phyloP scores from a whole-genome alignment of 2,797 vertebrate species.

The Pipistrellus kuhlii region DNA sequence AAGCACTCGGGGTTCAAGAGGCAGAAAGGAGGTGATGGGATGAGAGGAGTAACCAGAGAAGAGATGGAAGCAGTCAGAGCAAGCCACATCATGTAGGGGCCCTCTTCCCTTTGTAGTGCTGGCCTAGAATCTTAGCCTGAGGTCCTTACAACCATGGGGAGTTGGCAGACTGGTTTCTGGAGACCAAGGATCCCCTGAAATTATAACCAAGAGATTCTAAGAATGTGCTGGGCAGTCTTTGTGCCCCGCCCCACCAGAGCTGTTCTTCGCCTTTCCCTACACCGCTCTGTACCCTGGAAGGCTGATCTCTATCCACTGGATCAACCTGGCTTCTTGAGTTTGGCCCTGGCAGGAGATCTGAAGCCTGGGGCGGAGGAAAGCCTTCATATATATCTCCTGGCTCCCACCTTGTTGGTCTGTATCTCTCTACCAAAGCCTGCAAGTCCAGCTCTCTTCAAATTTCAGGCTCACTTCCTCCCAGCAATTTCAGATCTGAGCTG shows the following conservation, averaged over 20 bases:
- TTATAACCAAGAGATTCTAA: not conserved
- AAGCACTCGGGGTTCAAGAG: not conserved
- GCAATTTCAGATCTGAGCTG: not conserved
- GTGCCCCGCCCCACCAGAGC: too few species aligned
- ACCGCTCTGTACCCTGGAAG: not conserved
- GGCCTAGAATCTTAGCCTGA: not conserved
- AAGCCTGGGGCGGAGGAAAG: not conserved
- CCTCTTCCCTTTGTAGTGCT: not conserved
- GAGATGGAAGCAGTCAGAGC: not conserved
- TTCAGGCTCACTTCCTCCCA: not conserved
- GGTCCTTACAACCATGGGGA: not conserved
- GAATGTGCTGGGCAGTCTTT: not conserved
- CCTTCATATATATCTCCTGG: not conserved
- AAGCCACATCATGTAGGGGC: not conserved
- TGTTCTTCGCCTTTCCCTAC: not conserved
- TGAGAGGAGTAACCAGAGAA: not conserved
- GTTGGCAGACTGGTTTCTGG: not conserved
- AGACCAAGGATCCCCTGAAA: not conserved
- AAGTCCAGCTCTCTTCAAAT: not conserved
- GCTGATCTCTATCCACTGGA: too few species aligned
- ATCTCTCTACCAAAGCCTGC: not conserved
- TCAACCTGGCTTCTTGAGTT: not conserved
- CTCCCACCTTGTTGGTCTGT: not conserved
- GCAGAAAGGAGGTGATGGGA: not conserved
- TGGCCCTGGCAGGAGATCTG: not conserved